Evolutionary conservation across 2,113 vertebrate genomes (phyloP), one percentile per base, ranked within the genome.

Genomic region (Bubo scandiacus): DNA sequence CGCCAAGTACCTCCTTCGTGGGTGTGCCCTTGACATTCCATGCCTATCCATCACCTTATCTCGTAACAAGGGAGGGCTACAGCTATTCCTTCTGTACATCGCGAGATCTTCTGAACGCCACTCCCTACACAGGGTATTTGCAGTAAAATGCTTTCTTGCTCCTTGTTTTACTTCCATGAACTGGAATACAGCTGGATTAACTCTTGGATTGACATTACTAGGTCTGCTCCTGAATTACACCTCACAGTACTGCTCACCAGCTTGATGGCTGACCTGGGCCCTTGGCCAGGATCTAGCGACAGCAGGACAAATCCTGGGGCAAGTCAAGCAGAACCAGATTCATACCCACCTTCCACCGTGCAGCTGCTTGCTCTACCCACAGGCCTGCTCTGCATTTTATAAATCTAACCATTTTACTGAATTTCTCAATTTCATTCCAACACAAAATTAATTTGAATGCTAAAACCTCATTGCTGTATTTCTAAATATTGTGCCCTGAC

Each of bases 301-400:
- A 74, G 19, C 0, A 1, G 11, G 22, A 18, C 20, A 87, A 79
- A 74, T 23, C 12, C 51, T 32, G 65, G 59, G 51, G 5, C 30
- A 77, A 49, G 51, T 61, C 20, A 65, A 40, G 40, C 34, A 55
- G 52, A 91, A n/a, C 7, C 57, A 81, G 43, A 23, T 34, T 62
- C 9, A 22, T 5, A 17, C 5, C 25, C 36, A 22, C 13, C 47
- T 42, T 66, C 32, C 34, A 49, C 0, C 0, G 5, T 4, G 34
- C 72, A 81, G 40, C n/a, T 38, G 42, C 66, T 75, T 29, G 38
- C 75, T 52, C 54, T 75, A n/a, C 57, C 66, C 55, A 61, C 26
- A 49, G 40, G 21, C 14, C 27, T 57, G 19, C n/a, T 90, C 62
- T 22, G 25, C n/a, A 19, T 43, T 55, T 78, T 32, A 38, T 34